Evolutionary conservation across 2,888 invertebrate species (phyloP), one percentile per base, ranked within the genome.

Genomic region (Teinopalpus imperialis): DNA sequence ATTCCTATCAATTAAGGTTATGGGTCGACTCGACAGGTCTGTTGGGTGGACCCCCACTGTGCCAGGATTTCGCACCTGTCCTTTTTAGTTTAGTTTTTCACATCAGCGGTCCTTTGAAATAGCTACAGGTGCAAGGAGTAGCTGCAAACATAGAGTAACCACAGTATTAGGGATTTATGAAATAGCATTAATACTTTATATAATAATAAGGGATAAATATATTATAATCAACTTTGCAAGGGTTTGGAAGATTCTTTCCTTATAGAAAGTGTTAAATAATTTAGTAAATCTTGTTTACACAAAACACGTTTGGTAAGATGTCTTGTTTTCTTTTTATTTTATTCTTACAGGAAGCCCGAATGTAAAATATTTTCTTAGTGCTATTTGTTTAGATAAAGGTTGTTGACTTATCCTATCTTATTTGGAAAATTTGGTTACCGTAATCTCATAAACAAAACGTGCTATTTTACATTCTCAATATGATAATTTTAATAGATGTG

Each of bases 1-100:
- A 88, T 87, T 81, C 75, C 87, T 86, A 88, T 88, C 88, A 87
- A 88, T 87, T 88, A 87, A 81, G 82, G 86, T 86, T 86, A 83
- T 83, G 79, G 83, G 80, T 72, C 66, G 76, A 79, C 68, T 69
- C 74, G 81, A 74, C 74, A 68, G 68, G 62, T 57, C 66, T 61
- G 71, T 70, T 61, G 34, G 67, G 58, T 54, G 71, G 76, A 78
- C 83, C 83, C 87, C 88, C 82, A 69, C 76, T 65, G 85, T 50
- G 81, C 53, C 57, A 76, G 73, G 83, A 86, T 87, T 83, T 88
- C 63, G 65, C 65, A 66, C 65, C 65, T 66, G 65, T 63, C 63
- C 53, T 53, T 58, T 56, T 61, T 47, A 55, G 59, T 56, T 63
- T 54, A 55, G 51, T 60, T 60, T 57, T 54, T 56, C 56, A 52